Evolutionary conservation across 2,113 vertebrate species (phyloP), one percentile per base, ranked within the genome.

Genomic region (Elaphurus davidianus): DNA sequence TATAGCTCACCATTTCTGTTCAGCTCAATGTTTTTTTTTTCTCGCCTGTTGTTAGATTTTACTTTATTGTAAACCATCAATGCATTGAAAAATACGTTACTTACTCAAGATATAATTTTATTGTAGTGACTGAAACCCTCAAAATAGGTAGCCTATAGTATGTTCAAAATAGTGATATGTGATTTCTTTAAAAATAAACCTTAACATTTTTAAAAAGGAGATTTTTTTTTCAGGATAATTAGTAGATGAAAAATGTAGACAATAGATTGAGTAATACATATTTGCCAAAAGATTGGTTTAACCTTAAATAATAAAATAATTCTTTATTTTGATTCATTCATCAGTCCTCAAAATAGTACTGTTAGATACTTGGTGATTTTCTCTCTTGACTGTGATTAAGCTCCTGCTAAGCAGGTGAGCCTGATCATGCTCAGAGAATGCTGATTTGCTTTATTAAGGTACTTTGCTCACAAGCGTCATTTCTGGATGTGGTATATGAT

Each of bases 301-400:
- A 96, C 43, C 55, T 96, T 97, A 87, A 95, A 54, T 91, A 76
- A 93, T 87, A 93, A 89, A 95, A 76, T 96, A 93, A 60, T 43
- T 90, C 64, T 95, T 87, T 94, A 96, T 95, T 97, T 98, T 79
- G 60, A 93, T 79, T 96, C 62, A 64, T 50, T 94, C 59, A 85
- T 21, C 52, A 52, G 40, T 78, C 59, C 90, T 95, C 78, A 84
- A 86, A 97, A 98, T 79, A 95, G 71, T 82, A 33, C 54, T 52
- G 40, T 43, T 87, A 95, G 94, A 55, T 91, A 60, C 78, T 79
- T 79, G 78, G 67, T 79, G 25, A 87, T 92, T 97, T 97, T 97
- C 54, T 94, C 40, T 89, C 40, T 43, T 47, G n/a, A 19, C 47
- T 86, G 28, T 82, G 90, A 95, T 88, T 95, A 97, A 92, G 67